A percentile compares a stretch with the other conserved stretches of the same genome.
Evolutionary conservation across 2,888 invertebrate genomes (phyloP).

Genomic region (Aspidiotus rigidus): DNA sequence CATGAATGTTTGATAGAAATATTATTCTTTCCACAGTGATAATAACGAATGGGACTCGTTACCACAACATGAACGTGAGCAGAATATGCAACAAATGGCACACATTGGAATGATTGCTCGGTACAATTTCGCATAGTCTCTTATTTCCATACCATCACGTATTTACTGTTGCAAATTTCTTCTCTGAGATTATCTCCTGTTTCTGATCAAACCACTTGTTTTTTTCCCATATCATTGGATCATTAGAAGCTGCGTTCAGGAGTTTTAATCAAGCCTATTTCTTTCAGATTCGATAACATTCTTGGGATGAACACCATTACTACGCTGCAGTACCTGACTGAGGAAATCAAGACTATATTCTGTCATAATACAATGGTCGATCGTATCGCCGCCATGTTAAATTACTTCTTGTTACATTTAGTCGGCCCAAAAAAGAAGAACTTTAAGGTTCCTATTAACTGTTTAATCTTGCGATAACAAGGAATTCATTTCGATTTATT

Average conservation of each 20-base stretch:
- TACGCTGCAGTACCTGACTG: constrained; percentile 66
- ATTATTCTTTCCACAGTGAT: constrained; percentile 47
- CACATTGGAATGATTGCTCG: constrained; percentile 75
- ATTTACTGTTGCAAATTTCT: background rate
- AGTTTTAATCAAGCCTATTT: background rate
- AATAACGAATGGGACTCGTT: constrained; percentile 65
- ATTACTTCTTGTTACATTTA: constrained; percentile 80
- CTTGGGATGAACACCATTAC: constrained; percentile 80
- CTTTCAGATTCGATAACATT: constrained; percentile 70
- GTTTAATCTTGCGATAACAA: background rate
- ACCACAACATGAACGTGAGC: constrained; percentile 60
- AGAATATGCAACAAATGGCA: constrained; percentile 61
- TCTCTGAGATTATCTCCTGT: background rate
- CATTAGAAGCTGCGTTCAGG: background rate
- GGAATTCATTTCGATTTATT: background rate
- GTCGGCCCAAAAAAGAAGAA: constrained; percentile 87
- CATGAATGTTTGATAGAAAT: too few species aligned
- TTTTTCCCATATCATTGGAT: background rate
- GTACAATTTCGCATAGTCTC: constrained; percentile 35
- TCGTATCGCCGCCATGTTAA: constrained; percentile 87
- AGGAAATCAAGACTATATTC: constrained; percentile 70
- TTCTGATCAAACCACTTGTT: background rate
- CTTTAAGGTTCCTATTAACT: constrained; percentile 57
- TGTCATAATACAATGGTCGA: constrained; percentile 87
- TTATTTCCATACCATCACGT: background rate